Base-by-base conservation (phyloP, 2,797 vertebrate species). In the Nannoperca australis region DNA sequence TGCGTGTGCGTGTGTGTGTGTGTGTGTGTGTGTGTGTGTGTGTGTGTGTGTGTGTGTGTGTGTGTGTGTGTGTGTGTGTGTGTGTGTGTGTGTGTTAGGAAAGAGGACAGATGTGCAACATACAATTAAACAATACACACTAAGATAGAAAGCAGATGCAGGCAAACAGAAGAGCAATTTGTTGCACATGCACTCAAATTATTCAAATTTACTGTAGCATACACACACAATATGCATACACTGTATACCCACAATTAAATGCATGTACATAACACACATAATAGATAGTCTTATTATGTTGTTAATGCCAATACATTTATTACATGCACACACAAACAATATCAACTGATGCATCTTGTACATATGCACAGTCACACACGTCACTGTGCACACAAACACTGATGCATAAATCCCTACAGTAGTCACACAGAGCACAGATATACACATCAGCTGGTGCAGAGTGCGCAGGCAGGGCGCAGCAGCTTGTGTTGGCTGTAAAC, bases 401-500 rank as follows among this genome's bases (percentile, higher is more conserved):
- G 42, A 17, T 47, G 58, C 67, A 34, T 51, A 50, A 75, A 70
- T 71, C 72, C 75, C 64, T 36, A 8, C 22, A 55, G 76, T 36
- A 76, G 70, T 70, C 56, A 82, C 76, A 71, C 59, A 34, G 15
- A 67, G 62, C 65, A 32, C 40, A 60, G 54, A 87, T 66, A 86
- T 67, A 85, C 85, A 83, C 87, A 83, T 85, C 81, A 82, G 78
- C 84, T 79, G 82, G 76, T 83, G 87, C 85, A 73, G 84, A 70
- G 81, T 45, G 45, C n/a, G 2, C 74, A 30, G 51, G 72, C 78
- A 82, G 73, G 78, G 83, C 38, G 63, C 75, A 91, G 90, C 93
- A 94, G 94, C 92, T 94, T 94, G 94, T 94, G 93, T 95, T 95
- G 93, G 90, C 78, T 93, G 93, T 95, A 95, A 95, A 95, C 93